Base-by-base conservation (phyloP, 2,113 vertebrate genomes). In the Melanerpes formicivorus region DNA sequence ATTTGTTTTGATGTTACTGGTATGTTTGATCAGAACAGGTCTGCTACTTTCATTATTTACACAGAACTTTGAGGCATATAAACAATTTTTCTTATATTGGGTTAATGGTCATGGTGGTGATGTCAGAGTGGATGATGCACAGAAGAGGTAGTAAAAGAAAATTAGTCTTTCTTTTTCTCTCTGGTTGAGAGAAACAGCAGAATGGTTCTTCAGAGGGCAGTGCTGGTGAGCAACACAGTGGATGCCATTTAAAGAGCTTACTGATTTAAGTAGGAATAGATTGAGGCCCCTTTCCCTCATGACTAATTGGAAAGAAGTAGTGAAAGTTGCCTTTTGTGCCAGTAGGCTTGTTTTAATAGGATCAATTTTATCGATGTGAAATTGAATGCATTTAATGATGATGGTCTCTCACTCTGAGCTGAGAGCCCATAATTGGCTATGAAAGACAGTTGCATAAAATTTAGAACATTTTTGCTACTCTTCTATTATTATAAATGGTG, bases 271-370 rank as follows among this genome's bases (percentile, higher is more conserved):
- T 3, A 77, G 32, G 82, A 82, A 60, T 75, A 46, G 52, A 46
- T 64, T 89, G 74, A 84, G 12, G 18, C 27, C 30, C 21, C 58
- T 70, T 78, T 93, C 46, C 23, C 44, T 84, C 25, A 50, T 75
- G 83, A 48, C 52, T 90, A 86, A 48, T 48, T 84, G 63, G 46
- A 89, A 87, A 67, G 46, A 85, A 72, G 37, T 74, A 94, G 54
- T 63, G n/a, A 17, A 78, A 75, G 42, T n/a, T 88, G 63, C 17
- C 46, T 78, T 90, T 87, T 73, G 48, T 92, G 52, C 78, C 71
- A 77, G 62, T 48, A 75, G 37, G 21, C 91, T 91, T 92, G 74
- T 94, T 96, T 95, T 96, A 95, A 93, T 75, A 56, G 70, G 70
- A 91, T 93, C 80, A 85, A 64, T 87, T 90, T 91, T 93, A 66